phyloP scores from a whole-genome alignment of 2,113 vertebrate species.

The Colius striatus region DNA sequence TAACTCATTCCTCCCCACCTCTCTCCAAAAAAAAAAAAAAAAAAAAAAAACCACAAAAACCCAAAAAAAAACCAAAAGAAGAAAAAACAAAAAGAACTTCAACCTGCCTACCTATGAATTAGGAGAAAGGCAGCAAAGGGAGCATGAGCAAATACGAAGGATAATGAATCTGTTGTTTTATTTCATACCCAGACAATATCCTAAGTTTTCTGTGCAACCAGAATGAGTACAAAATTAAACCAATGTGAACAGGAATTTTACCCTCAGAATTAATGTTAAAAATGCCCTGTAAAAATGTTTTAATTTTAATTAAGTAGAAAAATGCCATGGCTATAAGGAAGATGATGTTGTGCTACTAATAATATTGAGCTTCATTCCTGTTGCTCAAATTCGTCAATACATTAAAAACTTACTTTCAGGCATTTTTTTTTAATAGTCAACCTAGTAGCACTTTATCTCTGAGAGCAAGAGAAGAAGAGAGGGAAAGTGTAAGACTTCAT shows the following conservation, averaged over 20 bases:
- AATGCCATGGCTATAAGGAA: background rate
- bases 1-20: background rate
- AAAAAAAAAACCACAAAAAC: too few species aligned
- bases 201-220: background rate
- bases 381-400: background rate
- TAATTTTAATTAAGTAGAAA: background rate
- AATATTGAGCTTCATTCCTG: background rate
- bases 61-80: too few species aligned
- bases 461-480: background rate
- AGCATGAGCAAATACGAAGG: background rate
- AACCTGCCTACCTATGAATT: accelerated
- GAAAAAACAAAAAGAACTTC: too few species aligned
- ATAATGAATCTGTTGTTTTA: background rate
- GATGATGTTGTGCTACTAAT: background rate
- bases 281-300: background rate
- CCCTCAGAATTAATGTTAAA: background rate
- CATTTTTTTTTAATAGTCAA: background rate
- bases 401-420: background rate
- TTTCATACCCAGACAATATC: accelerated
- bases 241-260: background rate
- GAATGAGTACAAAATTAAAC: background rate
- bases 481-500: background rate
- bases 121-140: background rate
- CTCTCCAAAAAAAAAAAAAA: too few species aligned
- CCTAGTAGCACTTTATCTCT: background rate